A percentile compares a stretch with the other conserved stretches of the same genome.
Evolutionary conservation across 2,888 invertebrate species (phyloP).

Genomic region (Nephrotoma guestfalica): DNA sequence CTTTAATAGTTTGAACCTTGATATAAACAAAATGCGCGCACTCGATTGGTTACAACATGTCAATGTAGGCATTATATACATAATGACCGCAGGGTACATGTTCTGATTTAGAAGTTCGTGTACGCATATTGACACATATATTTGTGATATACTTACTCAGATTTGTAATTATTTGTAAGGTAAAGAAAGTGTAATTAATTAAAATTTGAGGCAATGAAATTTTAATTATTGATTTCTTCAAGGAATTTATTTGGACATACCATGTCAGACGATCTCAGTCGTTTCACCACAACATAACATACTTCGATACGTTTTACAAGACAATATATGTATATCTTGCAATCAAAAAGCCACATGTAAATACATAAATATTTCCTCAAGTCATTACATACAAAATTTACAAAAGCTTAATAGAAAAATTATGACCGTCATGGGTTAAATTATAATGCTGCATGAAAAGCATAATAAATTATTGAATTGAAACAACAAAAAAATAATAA

Average conservation of each 20-base stretch:
- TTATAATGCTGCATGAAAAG: not conserved
- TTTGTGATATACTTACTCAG: not conserved
- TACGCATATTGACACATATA: not conserved
- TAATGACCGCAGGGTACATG: not conserved
- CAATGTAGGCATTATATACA: not conserved
- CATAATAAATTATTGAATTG: not conserved
- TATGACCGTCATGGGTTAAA: not conserved
- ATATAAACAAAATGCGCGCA: not conserved
- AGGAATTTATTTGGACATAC: not conserved
- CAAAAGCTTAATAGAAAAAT: not conserved
- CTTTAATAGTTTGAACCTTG: not conserved
- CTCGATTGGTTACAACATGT: not conserved
- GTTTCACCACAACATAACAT: not conserved
- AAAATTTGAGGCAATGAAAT: not conserved
- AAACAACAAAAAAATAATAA: not conserved
- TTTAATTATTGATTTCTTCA: not conserved
- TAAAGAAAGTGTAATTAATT: not conserved
- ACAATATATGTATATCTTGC: not conserved
- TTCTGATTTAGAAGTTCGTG: not conserved
- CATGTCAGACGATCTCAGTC: not conserved
- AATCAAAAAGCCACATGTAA: not conserved
- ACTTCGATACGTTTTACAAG: not conserved
- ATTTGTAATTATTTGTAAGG: not conserved
- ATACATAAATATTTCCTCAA: not conserved
- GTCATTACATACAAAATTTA: not conserved